phyloP scores from a whole-genome alignment of 2,797 vertebrate species.

The Aphelocoma californica region DNA sequence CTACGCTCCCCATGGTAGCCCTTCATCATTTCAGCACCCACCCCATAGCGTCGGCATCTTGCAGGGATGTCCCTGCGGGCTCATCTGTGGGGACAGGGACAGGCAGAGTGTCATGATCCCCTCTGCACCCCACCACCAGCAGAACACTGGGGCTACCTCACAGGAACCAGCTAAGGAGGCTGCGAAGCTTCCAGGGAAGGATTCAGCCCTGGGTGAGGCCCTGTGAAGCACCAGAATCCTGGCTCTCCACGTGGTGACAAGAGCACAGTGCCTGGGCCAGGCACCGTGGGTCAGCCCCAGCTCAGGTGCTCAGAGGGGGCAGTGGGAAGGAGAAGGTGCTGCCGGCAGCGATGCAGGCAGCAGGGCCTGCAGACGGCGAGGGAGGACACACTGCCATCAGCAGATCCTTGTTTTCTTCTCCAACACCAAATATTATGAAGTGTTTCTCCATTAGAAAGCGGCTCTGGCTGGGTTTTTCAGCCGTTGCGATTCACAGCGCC shows the following conservation, averaged over 20 bases:
- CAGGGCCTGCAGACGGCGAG: not conserved
- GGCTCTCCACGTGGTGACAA: rapidly evolving
- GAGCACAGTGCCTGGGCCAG: rapidly evolving
- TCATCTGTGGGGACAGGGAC: conserved; percentile 22
- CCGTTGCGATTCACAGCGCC: not conserved
- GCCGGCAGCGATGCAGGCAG: not conserved
- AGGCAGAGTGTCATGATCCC: not conserved
- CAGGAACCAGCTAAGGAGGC: rapidly evolving
- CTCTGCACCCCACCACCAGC: rapidly evolving
- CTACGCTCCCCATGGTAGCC: conserved; percentile 95
- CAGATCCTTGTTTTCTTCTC: conserved; percentile 43
- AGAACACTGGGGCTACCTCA: rapidly evolving
- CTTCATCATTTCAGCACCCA: conserved; percentile 72
- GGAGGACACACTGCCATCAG: conserved; percentile 9
- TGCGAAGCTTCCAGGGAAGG: not conserved
- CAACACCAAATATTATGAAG: conserved; percentile 58
- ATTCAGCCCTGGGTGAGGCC: not conserved
- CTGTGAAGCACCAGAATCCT: not conserved
- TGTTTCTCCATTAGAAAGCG: conserved; percentile 30
- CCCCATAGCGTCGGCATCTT: conserved; percentile 48
- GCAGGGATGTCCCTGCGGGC: conserved; percentile 54
- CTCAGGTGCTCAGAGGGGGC: not conserved
- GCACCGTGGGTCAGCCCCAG: rapidly evolving
- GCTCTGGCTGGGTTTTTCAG: conserved; percentile 45
- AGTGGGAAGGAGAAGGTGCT: not conserved